Base-by-base conservation (phyloP, 1,140 invertebrate species). In the Heliothis subflexa region DNA sequence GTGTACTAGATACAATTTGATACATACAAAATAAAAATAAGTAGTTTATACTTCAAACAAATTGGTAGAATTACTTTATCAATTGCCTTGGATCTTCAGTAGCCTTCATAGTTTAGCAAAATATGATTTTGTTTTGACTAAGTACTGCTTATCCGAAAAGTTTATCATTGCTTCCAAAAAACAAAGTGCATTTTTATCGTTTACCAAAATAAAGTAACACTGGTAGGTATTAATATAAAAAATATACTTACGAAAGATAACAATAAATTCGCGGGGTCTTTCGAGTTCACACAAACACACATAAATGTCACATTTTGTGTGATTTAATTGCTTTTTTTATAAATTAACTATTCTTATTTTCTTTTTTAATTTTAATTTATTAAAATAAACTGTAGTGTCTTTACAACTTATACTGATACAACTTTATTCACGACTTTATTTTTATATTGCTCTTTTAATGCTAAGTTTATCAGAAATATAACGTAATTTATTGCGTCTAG, bases 321-420 rank as follows among this genome's bases (percentile, higher is more conserved):
- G 78, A 86, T 85, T 88, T 88, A 82, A 85, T 86, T 84, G 82
- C 75, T 70, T 78, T 78, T 83, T 86, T 82, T 81, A 81, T 73
- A 47, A 72, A 78, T 84, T 84, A 78, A 78, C 71, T 78, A 80
- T 84, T 79, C 61, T 57, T 21, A 68, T 45, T 54, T 13, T 45
- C 3, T 57, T 55, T 18, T 54, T 55, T 40, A 40, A 40, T 40
- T 40, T 40, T 40, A 9, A 40, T 25, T 71, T 57, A 59, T 45
- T 55, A 78, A 81, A 84, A 86, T 83, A 84, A 81, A 70, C 78
- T 81, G 81, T 84, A 70, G 57, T 73, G 78, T 81, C 55, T 79
- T 81, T 81, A 80, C 85, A 85, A 83, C 80, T 81, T 83, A 83
- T 75, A 83, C 79, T 16, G 7, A 49, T 49, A n/a, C 12, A 12